Conservation (phyloP, 2,113 vertebrate species). For the Cacatua alba region DNA sequence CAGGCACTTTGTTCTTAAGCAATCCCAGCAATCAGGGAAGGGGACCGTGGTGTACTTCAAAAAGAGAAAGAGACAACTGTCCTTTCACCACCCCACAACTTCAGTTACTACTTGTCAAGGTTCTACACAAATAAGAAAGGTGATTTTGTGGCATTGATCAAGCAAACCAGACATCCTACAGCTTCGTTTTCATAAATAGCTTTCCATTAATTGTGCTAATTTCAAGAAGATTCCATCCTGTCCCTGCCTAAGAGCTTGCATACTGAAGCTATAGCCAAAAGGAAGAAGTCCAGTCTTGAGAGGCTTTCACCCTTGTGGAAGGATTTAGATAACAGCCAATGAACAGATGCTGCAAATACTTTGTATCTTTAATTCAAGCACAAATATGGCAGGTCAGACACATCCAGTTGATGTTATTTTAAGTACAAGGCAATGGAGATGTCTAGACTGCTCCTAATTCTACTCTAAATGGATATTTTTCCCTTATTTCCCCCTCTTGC, state of each 20-base stretch:
- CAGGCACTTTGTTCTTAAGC: not conserved
- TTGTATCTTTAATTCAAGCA: not conserved
- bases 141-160: not conserved
- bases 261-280: not conserved
- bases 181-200: not conserved
- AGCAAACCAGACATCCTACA: not conserved
- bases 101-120: not conserved
- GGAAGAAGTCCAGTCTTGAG: not conserved
- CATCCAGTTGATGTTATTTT: not conserved
- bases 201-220: not conserved
- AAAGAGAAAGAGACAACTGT: not conserved
- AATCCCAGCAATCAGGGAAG: not conserved
- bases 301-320: not conserved
- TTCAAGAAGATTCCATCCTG: not conserved
- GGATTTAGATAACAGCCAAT: not conserved
- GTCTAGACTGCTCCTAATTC: not conserved
- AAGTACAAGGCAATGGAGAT: not conserved
- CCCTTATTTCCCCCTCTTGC: no score
- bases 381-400: not conserved
- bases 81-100: not conserved
- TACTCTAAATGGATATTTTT: not conserved
- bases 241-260: not conserved
- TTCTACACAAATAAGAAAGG: not conserved
- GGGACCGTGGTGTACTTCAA: not conserved
- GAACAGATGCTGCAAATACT: not conserved